phyloP scores from a whole-genome alignment of 64 coral and sea anemone species.

The Orbicella faveolata region DNA sequence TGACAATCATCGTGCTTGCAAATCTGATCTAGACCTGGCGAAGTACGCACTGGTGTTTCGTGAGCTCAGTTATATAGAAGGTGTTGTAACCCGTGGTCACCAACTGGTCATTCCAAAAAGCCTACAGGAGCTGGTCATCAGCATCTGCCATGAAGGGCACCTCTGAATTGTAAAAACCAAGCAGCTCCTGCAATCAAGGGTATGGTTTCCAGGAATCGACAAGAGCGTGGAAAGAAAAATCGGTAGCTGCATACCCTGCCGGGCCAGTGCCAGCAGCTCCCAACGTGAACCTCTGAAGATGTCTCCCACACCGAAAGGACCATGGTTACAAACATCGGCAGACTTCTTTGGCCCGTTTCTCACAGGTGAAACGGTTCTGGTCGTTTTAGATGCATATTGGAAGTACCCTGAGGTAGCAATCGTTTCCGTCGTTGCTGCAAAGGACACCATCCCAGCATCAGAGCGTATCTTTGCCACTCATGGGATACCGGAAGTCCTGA shows the following conservation, averaged over 20 bases:
- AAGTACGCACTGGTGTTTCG: background rate
- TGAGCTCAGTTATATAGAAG: conserved; percentile 5
- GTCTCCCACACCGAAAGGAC: conserved; percentile 26
- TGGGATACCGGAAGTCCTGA: conserved; percentile 24
- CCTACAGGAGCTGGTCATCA: background rate
- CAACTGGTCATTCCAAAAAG: conserved; percentile 4
- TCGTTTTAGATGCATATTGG: conserved; percentile 45
- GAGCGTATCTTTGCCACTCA: conserved; percentile 35
- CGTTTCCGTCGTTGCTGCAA: background rate
- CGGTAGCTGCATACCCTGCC: conserved; percentile 4
- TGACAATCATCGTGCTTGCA: background rate
- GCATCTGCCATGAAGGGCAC: conserved; percentile 26
- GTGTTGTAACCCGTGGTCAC: background rate
- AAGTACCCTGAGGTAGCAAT: conserved; percentile 59
- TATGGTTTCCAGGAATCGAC: conserved; percentile 53
- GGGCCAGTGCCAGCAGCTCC: background rate
- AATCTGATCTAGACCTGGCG: background rate
- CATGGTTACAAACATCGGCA: conserved; percentile 31
- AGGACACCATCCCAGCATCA: background rate
- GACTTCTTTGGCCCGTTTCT: conserved; percentile 63
- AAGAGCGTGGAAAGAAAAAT: conserved; percentile 7
- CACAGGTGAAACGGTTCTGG: conserved; percentile 35
- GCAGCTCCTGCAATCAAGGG: background rate
- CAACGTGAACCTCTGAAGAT: conserved; percentile 30
- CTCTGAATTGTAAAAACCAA: background rate